Evolutionary conservation across 2,888 invertebrate genomes (phyloP), one percentile per base, ranked within the genome.

Genomic region (Sphaeridia pumilis): DNA sequence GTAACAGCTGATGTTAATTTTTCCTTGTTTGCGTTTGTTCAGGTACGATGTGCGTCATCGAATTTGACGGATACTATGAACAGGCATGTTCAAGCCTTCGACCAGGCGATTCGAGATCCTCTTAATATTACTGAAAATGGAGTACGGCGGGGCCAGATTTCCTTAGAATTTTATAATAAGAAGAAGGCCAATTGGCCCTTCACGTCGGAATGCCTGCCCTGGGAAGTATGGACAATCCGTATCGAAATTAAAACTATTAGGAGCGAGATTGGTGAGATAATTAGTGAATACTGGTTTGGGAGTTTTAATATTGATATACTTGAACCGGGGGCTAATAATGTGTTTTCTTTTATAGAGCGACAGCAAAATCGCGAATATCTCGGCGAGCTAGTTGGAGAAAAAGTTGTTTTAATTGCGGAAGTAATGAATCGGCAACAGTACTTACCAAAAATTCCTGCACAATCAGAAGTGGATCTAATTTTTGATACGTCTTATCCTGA

Each of bases 171-270:
- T 75, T 94, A 87, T 74, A 90, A 93, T 71, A 86, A 83, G 72
- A 87, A 88, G 65, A 84, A 85, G 67, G 82, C 82, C 50, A 80
- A 87, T 49, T 94, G 94, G 92, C 80, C 84, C 26, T 88, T 94
- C 70, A 82, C 83, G 61, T 80, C 86, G 5, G 94, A 95, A 69
- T 86, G 85, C 69, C 87, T 89, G 67, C 92, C 95, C 0, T 98
- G 97, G 97, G 97, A 98, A 71, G 88, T 95, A 52, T 98, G 97
- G 97, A 94, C 92, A 31, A 80, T 97, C 4, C 82, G 87, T 66
- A 77, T 97, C 62, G 88, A 94, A 70, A 77, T 95, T 35, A 82
- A 90, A 25, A 83, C 84, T 66, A 76, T 92, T 48, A 82, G 82
- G 57, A 86, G 80, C 70, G 92, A 93, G 69, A 84, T 84, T 68